Evolutionary conservation across 2,888 invertebrate species (phyloP).

Genomic region (Drosophila seclusa): DNA sequence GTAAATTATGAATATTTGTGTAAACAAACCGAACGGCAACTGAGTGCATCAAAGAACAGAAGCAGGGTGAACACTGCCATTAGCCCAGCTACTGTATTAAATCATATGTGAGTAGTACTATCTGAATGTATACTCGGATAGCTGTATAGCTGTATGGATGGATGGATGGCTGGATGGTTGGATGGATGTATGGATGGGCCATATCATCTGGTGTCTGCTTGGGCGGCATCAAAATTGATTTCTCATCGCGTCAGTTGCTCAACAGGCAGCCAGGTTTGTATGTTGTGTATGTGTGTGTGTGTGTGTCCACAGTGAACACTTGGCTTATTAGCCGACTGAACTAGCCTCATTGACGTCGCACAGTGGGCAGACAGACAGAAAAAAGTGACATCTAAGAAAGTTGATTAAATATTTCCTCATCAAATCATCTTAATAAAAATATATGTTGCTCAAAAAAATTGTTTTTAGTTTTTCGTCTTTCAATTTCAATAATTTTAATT

Average conservation of each 20-base stretch:
- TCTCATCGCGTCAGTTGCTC: conserved; percentile 70
- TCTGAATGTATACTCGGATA: conserved; percentile 4
- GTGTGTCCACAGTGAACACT: conserved; percentile 53
- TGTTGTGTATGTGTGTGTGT: not conserved
- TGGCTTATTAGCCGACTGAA: conserved; percentile 69
- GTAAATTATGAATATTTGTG: conserved; percentile 77
- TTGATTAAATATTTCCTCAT: not conserved
- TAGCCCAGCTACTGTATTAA: conserved; percentile 79
- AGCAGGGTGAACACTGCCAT: conserved; percentile 49
- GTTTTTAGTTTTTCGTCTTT: not conserved
- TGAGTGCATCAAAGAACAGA: conserved; percentile 74
- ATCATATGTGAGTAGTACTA: conserved; percentile 39
- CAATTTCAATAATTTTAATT: not conserved
- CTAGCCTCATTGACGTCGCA: conserved; percentile 62
- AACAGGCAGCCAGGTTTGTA: conserved; percentile 57
- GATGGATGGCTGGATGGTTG: not conserved
- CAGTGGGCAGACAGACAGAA: conserved; percentile 24
- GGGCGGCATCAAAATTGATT: conserved; percentile 75
- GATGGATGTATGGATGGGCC: conserved; percentile 21
- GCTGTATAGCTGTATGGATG: too few species aligned
- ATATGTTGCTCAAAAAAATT: not conserved
- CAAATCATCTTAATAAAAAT: not conserved
- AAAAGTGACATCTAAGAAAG: not conserved
- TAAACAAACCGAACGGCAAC: conserved; percentile 64
- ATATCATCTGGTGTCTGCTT: conserved; percentile 67